Base-by-base conservation (phyloP, 2,888 invertebrate species). In the Urechis unicinctus region DNA sequence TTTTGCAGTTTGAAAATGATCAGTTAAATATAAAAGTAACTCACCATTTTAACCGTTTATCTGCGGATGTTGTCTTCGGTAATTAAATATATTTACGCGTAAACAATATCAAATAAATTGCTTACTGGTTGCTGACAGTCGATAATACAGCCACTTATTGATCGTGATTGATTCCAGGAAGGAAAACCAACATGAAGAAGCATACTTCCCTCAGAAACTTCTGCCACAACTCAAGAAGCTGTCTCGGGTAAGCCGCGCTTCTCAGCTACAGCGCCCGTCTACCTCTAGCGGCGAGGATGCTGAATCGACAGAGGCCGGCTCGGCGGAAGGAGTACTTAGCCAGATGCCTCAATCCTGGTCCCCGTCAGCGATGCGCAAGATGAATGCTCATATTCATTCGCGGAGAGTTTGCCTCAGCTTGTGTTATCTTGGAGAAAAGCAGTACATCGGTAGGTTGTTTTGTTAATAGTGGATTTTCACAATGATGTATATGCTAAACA, bases 311-410 rank as follows among this genome's bases (percentile, higher is more conserved):
- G n/a, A n/a, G n/a, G n/a, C 54, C 42, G 24, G 29, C 9, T 50
- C 54, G 1, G n/a, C 36, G 22, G 26, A 31, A 4, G 55, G 50
- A 4, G 51, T 25, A n/a, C 6, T 5, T n/a, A 17, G 28, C 24
- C 44, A 30, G 28, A 26, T 59, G 6, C 56, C 58, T 3, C 21
- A 51, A n/a, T 36, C 52, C 28, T 61, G 61, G 61, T 61, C 61
- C 3, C 61, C 61, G 3, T 61, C 61, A 2, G 57, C 61, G 51
- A 60, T 61, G 31, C 30, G 61, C 22, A 57, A 57, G 52, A 61
- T 61, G 61, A 61, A 61, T 52, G 24, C 26, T 3, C 24, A 60
- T 36, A 61, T 61, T 36, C 47, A 45, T 43, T 45, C 56, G 31
- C 51, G 55, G 52, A 54, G 50, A 41, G 52, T 57, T 21, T 47